Conservation (phyloP, 2,113 vertebrate species). For the Pogona vitticeps region DNA sequence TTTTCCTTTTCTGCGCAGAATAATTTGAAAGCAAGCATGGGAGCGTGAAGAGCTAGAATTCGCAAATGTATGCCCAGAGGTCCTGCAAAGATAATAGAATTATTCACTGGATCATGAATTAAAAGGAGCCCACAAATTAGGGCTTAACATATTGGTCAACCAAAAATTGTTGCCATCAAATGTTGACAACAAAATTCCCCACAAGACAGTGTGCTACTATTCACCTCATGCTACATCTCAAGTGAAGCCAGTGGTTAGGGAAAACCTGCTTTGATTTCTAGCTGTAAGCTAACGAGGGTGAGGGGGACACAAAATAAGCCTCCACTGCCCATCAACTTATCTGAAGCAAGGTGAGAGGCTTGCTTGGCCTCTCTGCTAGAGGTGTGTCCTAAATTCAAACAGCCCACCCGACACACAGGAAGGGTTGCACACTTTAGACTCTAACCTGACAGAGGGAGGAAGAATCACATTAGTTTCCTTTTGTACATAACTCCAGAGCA, state of each 20-base stretch:
- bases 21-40: conserved; percentile 93
- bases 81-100: conserved; percentile 75
- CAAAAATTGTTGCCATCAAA: background rate
- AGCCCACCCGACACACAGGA: background rate
- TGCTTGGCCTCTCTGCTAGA: background rate
- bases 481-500: background rate
- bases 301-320: too few relatives aligned
- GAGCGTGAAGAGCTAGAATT: conserved; percentile 95
- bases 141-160: background rate
- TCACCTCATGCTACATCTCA: background rate
- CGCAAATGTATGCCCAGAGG: conserved; percentile 95
- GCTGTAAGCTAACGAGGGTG: background rate
- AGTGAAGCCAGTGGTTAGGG: background rate
- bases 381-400: background rate
- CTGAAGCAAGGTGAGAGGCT: too few relatives aligned
- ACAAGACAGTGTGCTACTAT: background rate
- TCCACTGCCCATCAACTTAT: too few relatives aligned
- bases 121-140: background rate
- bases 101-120: background rate
- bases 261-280: background rate
- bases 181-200: background rate
- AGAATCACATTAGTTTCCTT: background rate
- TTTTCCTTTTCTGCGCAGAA: conserved; percentile 81
- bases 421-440: background rate
- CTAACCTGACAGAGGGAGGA: background rate